Percentiles rank a stretch among this genome's conserved stretches.
phyloP scores from a whole-genome alignment of 2,888 invertebrate genomes.

The Aspidapion aeneum region DNA sequence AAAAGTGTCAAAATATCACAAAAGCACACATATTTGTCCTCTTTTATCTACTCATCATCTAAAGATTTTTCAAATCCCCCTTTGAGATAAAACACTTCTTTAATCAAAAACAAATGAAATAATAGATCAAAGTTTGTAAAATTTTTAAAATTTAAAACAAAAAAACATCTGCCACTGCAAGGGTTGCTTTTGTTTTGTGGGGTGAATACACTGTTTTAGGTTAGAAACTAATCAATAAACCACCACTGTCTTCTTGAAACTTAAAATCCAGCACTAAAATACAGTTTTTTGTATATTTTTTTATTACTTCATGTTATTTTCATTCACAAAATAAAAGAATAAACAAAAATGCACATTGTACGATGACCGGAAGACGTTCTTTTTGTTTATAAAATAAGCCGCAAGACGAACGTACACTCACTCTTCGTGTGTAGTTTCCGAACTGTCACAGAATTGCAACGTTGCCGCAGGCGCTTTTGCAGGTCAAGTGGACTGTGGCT shows the following conservation, averaged over 20 bases:
- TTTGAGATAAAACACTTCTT: no score
- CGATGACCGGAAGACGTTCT: conserved; percentile 5
- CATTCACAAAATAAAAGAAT: conserved; percentile 16
- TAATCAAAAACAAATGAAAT: no score
- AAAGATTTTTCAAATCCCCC: no score
- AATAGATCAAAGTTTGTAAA: no score
- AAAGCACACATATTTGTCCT: no score
- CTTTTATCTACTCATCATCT: no score
- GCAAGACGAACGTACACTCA: conserved; percentile 28
- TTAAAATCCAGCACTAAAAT: conserved; percentile 10
- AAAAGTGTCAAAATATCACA: no score
- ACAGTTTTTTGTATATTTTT: conserved; percentile 3
- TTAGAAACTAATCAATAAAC: conserved; percentile 38
- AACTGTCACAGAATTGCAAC: conserved; percentile 36
- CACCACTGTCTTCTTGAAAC: background rate
- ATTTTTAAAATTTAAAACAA: no score
- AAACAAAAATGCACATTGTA: conserved; percentile 2
- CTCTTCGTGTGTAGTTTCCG: conserved; percentile 31
- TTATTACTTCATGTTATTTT: conserved; percentile 10
- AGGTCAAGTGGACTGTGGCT: conserved; percentile 29
- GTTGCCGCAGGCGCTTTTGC: conserved; percentile 36
- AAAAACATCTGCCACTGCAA: background rate
- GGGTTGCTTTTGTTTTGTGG: conserved; percentile 16
- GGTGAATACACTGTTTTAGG: conserved; percentile 31
- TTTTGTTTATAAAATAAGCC: conserved; percentile 33